Base-by-base conservation (phyloP, 2,797 vertebrate genomes). In the Pipistrellus kuhlii region DNA sequence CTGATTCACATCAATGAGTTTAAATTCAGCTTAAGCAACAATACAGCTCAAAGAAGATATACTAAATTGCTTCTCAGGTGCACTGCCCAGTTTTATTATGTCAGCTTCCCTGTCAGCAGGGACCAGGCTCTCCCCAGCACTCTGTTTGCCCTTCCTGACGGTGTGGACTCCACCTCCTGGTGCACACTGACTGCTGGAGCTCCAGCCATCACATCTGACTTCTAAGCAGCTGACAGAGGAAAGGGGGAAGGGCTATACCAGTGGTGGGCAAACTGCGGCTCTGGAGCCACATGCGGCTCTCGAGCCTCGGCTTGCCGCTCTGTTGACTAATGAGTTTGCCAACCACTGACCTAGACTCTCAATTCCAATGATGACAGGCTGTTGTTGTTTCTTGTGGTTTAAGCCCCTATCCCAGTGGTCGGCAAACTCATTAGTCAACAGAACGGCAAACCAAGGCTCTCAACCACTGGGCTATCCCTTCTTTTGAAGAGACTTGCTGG, bases 181-280 rank as follows among this genome's bases (percentile, higher is more conserved):
- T 87, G 48, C 71, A 78, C 14, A 57, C 0, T 62, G 35, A 71
- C 53, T 69, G 69, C 64, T 64, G 20, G 44, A 48, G 68, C 62
- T 82, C 78, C 48, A 88, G 73, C 21, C 57, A 38, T 85, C 35
- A 90, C 83, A 73, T 85, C 41, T 73, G 53, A 91, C 55, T 82
- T 89, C 59, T 17, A 75, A 41, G 48, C 15, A 80, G 23, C 55
- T 84, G 59, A 46, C 21, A 53, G 66, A 41, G 59, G 35, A 85
- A 78, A 55, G 5, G 32, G 62, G 80, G 48, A 64, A 55, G 15
- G 48, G 23, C 2, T 71, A 20, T 59, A 41, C 5, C 25, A 48
- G 46, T 48, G 46, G 46, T 48, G 2, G 46, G 46, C 46, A 48
- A 48, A 48, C 46, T 48, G 46, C 46, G 13, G 46, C 46, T 48